phyloP scores from a whole-genome alignment of 1,140 invertebrate genomes.

The Drosophila grimshawi region DNA sequence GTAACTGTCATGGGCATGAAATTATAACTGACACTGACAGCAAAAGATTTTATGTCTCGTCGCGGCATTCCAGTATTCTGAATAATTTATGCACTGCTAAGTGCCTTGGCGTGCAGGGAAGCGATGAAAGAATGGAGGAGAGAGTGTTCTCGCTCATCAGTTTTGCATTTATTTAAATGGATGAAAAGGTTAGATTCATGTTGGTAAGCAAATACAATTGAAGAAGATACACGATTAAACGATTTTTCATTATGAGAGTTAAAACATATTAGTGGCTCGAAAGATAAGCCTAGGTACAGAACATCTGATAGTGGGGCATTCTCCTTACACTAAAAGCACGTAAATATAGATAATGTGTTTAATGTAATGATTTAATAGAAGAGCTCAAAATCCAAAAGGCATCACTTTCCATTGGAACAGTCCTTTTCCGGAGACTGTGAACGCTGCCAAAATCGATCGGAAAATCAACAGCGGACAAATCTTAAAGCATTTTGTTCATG shows the following conservation, averaged over 20 bases:
- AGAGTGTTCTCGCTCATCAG: slow-evolving; percentile 14
- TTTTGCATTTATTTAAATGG: slow-evolving; percentile 20
- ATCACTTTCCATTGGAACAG: too few relatives aligned
- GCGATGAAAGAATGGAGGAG: slow-evolving; percentile 5
- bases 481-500: background rate
- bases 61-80: slow-evolving; percentile 70
- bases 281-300: too few relatives aligned
- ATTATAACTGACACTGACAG: slow-evolving; percentile 76
- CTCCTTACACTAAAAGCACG: too few relatives aligned
- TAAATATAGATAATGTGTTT: too few relatives aligned
- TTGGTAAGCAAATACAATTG: too few relatives aligned
- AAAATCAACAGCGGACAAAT: background rate
- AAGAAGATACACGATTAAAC: too few relatives aligned
- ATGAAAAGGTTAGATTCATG: background rate
- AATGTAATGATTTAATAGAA: too few relatives aligned
- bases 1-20: slow-evolving; percentile 51
- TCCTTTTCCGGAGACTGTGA: too few relatives aligned
- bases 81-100: slow-evolving; percentile 80
- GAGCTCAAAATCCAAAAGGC: too few relatives aligned
- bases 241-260: too few relatives aligned
- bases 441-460: background rate
- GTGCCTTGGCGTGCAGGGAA: slow-evolving; percentile 45
- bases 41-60: slow-evolving; percentile 61
- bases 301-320: too few relatives aligned
- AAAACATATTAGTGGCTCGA: too few relatives aligned